Percentiles rank a stretch among this genome's conserved stretches.
These are phyloP conservation scores for Ammospiza caudacuta DNA, from an alignment of 2,113 vertebrate species.

Conservation along the genomic window DNA sequence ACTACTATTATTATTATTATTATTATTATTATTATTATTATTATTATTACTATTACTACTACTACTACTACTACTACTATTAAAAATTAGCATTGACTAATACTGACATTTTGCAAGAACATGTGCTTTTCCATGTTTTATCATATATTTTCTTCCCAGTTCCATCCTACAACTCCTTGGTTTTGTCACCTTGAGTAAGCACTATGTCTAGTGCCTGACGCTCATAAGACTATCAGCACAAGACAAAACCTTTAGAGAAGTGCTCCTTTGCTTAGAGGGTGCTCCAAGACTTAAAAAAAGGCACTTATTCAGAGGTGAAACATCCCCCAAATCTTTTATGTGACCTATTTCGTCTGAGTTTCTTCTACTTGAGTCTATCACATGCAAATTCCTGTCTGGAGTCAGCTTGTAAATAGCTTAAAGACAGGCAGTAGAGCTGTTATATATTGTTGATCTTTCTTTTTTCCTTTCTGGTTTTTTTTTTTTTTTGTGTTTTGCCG, in stretches of 20 bases:
- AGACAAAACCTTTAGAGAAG: not conserved
- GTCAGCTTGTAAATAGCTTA: not conserved
- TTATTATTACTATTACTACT: not conserved
- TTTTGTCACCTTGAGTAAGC: not conserved
- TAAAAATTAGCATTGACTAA: not conserved
- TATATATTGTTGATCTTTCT: not conserved
- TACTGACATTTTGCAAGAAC: not conserved
- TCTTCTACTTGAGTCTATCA: not conserved
- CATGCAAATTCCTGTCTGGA: not conserved
- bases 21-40: not conserved
- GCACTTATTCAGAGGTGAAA: not conserved
- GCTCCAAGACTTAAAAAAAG: not conserved
- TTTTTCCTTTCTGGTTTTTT: not conserved
- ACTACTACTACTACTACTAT: too few relatives aligned
- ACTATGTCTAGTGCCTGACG: not conserved
- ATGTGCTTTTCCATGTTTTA: not conserved
- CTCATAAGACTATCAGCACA: not conserved
- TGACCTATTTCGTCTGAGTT: not conserved
- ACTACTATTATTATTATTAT: not conserved
- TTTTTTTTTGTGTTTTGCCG: not conserved
- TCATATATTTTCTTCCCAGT: not conserved
- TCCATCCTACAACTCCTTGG: not conserved
- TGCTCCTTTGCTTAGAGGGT: accelerated
- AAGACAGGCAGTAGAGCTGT: not conserved
- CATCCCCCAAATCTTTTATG: not conserved